phyloP scores from a whole-genome alignment of 1,140 invertebrate genomes.

The Caenorhabditis latens region DNA sequence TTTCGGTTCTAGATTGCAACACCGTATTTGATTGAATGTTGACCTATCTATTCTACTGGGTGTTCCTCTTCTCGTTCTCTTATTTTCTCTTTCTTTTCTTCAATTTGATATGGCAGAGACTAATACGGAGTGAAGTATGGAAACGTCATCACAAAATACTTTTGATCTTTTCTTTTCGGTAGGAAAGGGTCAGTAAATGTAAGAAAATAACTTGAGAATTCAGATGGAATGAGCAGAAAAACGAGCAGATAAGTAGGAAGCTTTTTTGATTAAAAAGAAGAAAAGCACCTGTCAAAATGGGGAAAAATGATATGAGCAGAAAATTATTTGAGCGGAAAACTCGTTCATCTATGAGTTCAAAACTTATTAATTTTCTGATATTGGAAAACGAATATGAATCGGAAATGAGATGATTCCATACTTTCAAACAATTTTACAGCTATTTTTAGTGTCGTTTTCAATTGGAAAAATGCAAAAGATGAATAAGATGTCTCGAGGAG shows the following conservation, averaged over 20 bases:
- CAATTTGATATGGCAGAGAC: conserved; percentile 39
- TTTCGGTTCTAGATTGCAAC: no score
- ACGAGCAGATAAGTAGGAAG: background rate
- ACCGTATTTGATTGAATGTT: background rate
- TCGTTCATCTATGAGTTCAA: background rate
- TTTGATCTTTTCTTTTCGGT: background rate
- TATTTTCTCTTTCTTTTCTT: background rate
- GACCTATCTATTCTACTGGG: background rate
- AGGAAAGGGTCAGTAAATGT: background rate
- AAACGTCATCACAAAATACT: background rate
- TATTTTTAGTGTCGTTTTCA: conserved; percentile 24
- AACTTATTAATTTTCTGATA: conserved; percentile 3
- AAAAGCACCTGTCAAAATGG: background rate
- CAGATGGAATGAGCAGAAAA: background rate
- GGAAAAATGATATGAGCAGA: background rate
- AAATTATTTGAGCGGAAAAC: conserved; percentile 10
- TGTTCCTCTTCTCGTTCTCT: background rate
- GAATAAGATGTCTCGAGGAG: background rate
- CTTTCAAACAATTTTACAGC: conserved; percentile 2
- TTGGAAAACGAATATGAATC: conserved; percentile 15
- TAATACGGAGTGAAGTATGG: conserved; percentile 35
- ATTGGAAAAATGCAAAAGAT: no score
- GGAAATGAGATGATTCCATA: conserved; percentile 47
- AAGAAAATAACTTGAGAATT: background rate
- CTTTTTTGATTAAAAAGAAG: background rate